Evolutionary conservation across 2,797 vertebrate genomes (phyloP).

Genomic region (Chloroceryle inda): DNA sequence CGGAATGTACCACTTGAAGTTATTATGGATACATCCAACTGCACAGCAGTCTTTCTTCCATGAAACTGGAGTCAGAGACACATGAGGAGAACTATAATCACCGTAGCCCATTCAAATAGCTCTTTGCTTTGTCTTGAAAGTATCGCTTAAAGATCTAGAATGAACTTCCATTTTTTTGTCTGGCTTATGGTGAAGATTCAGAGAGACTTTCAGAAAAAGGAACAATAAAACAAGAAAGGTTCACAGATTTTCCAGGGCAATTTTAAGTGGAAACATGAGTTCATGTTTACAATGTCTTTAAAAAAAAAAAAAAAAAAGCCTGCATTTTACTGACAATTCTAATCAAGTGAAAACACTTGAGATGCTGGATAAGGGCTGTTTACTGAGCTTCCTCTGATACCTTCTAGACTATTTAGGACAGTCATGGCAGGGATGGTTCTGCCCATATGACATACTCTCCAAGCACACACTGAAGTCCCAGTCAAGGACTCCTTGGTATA

Average conservation of each 20-base stretch:
- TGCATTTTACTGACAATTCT: neutral
- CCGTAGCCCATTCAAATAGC: neutral
- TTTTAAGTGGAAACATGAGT: neutral
- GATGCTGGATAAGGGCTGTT: neutral
- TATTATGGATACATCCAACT: neutral
- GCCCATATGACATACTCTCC: neutral
- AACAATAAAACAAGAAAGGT: neutral
- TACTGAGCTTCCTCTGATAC: neutral
- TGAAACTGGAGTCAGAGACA: neutral
- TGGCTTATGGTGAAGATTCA: neutral
- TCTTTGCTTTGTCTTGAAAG: neutral
- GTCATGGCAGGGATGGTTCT: neutral
- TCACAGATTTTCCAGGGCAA: neutral
- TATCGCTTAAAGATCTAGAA: neutral
- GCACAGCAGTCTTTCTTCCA: neutral
- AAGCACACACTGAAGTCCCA: neutral
- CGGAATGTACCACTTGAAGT: neutral
- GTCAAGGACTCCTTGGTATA: neutral
- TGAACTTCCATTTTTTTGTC: neutral
- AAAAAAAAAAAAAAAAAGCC: neutral
- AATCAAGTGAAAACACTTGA: neutral
- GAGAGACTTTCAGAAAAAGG: neutral
- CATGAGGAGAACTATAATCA: neutral
- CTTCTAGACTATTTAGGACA: neutral
- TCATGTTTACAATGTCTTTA: rapidly evolving